Evolutionary conservation across 37 sponge, comb jelly and placozoan genomes (phyloP).

Genomic region (Halichondria panicea): DNA sequence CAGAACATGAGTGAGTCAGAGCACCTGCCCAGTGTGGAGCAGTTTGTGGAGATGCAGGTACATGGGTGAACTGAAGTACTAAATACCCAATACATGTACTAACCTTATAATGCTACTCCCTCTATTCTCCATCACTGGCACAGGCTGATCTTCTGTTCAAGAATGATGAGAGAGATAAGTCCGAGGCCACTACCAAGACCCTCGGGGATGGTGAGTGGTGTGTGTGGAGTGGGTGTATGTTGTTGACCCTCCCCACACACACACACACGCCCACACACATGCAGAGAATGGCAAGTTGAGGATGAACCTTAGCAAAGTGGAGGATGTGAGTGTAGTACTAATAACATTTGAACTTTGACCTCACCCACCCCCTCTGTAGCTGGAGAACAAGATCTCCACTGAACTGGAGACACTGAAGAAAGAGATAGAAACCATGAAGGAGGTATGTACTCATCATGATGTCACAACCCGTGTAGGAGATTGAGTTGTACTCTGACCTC

Average conservation of each 20-base stretch:
- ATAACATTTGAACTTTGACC: no score
- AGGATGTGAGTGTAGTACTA: conserved; percentile 45
- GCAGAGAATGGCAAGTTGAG: conserved; percentile 65
- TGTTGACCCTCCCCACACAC: neutral
- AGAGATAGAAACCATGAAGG: conserved; percentile 53
- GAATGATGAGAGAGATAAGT: conserved; percentile 84
- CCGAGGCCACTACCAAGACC: conserved; percentile 64
- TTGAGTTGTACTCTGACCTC: conserved; percentile 17
- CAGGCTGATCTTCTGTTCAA: conserved; percentile 87
- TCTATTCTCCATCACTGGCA: conserved; percentile 6
- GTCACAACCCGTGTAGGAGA: conserved; percentile 33
- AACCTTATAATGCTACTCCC: neutral
- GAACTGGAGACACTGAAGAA: conserved; percentile 69
- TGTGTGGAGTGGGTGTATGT: neutral
- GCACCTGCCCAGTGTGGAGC: conserved; percentile 56
- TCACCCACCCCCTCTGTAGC: conserved; percentile 20
- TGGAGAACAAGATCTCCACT: conserved; percentile 83
- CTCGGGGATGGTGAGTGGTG: conserved; percentile 59
- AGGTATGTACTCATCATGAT: conserved; percentile 26
- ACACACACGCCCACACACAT: neutral
- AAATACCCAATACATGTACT: neutral
- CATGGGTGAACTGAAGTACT: neutral
- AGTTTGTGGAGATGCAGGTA: conserved; percentile 73
- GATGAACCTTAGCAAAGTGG: conserved; percentile 66
- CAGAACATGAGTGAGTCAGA: conserved; percentile 68